Percentiles rank a stretch among this genome's conserved stretches.
phyloP scores from a whole-genome alignment of 2,797 vertebrate species.

The Enoplosus armatus region DNA sequence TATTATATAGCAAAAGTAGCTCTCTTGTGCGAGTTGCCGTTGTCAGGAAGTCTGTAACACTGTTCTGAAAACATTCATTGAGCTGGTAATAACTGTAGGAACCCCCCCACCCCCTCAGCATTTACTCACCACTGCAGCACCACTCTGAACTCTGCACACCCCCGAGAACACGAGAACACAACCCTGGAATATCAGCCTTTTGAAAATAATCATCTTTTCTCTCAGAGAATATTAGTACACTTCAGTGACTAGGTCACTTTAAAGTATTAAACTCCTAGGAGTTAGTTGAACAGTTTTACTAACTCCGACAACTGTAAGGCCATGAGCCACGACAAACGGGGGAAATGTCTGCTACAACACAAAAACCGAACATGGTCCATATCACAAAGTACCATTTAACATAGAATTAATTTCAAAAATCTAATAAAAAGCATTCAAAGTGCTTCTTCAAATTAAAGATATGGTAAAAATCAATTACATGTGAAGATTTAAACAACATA shows the following conservation, averaged over 20 bases:
- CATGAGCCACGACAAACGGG: conserved; percentile 80
- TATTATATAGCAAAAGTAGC: conserved; percentile 84
- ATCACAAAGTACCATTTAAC: conserved; percentile 80
- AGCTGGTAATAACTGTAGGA: conserved; percentile 64
- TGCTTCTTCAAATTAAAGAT: conserved; percentile 73
- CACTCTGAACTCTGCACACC: conserved; percentile 53
- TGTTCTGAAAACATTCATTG: conserved; percentile 76
- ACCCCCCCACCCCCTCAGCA: conserved; percentile 29
- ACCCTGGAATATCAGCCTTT: conserved; percentile 83
- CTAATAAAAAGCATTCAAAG: conserved; percentile 67
- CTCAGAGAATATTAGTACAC: conserved; percentile 99
- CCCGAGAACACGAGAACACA: conserved; percentile 62
- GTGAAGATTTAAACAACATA: conserved; percentile 61
- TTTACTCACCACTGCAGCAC: conserved; percentile 61
- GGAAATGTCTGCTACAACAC: conserved; percentile 71
- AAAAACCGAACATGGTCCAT: conserved; percentile 54
- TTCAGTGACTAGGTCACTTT: conserved; percentile 96
- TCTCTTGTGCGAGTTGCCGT: conserved; percentile 73
- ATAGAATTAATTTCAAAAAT: conserved; percentile 17
- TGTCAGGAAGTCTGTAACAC: conserved; percentile 67
- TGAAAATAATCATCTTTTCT: conserved; percentile 92
- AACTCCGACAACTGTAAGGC: conserved; percentile 90
- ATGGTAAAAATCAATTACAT: conserved; percentile 58
- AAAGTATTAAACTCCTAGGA: conserved; percentile 98
- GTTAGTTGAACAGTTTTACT: conserved; percentile 94